These are phyloP conservation scores for Scolanthus callimorphus DNA, from an alignment of 92 coral and sea anemone genomes.

Conservation along the genomic window DNA sequence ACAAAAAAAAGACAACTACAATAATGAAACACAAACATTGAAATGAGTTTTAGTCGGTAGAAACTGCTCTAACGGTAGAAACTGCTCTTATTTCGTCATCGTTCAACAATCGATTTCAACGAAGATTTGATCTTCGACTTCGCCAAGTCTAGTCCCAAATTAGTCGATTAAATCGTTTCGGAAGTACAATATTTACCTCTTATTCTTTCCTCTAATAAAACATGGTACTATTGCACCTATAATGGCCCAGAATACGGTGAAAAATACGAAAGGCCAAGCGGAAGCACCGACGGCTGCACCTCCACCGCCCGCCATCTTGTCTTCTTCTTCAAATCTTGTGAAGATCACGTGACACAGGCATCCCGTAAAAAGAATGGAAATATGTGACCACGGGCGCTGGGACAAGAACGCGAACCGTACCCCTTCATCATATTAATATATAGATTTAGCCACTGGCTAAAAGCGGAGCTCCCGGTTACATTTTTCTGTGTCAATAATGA, in stretches of 20 bases:
- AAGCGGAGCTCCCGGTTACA: too few species aligned
- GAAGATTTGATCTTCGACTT: neutral
- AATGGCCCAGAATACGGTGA: constrained; percentile 84
- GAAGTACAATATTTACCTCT: constrained; percentile 46
- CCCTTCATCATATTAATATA: too few species aligned
- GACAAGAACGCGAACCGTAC: too few species aligned
- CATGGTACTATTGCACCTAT: constrained; percentile 83
- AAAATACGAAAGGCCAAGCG: constrained; percentile 73
- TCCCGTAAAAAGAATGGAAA: too few species aligned
- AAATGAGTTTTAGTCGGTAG: too few species aligned
- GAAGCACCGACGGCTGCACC: constrained; percentile 60
- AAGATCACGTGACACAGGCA: constrained; percentile 23
- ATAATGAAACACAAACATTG: too few species aligned
- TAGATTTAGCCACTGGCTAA: too few species aligned
- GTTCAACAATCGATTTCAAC: neutral
- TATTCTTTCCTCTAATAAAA: constrained; percentile 87
- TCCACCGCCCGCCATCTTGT: constrained; percentile 48
- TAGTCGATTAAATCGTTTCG: neutral
- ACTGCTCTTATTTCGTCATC: neutral
- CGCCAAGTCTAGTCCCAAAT: neutral
- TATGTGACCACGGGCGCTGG: too few species aligned
- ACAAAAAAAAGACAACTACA: too few species aligned
- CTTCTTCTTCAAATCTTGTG: neutral
- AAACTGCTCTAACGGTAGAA: too few species aligned
- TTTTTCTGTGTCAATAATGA: too few species aligned